Conservation (phyloP, 2,113 vertebrate species). For the Phylloscopus trochiloides region DNA sequence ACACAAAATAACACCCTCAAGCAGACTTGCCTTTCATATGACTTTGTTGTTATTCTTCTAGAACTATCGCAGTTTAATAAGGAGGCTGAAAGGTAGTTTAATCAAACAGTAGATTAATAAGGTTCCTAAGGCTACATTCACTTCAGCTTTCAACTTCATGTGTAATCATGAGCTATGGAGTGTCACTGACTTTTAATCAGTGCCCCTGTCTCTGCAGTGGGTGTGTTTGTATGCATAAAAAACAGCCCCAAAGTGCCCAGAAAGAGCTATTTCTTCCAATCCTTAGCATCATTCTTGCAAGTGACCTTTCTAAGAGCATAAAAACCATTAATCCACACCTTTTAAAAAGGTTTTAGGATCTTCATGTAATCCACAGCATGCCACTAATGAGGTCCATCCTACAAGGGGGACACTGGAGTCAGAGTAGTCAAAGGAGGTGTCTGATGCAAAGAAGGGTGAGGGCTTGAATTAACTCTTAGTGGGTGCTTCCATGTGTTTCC, state of each 20-base stretch:
- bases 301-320: background rate
- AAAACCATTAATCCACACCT: background rate
- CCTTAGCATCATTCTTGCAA: background rate
- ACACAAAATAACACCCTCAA: background rate
- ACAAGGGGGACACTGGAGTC: background rate
- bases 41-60: slow-evolving; percentile 8
- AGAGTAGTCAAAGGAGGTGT: background rate
- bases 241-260: background rate
- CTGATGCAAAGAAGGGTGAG: background rate
- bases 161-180: background rate
- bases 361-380: background rate
- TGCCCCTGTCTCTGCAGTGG: background rate
- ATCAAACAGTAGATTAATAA: slow-evolving; percentile 34
- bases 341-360: background rate
- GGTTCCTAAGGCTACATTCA: background rate
- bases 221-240: background rate
- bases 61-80: background rate
- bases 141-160: background rate
- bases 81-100: slow-evolving; percentile 30
- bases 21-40: background rate
- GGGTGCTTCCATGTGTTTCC: background rate
- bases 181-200: slow-evolving; percentile 10
- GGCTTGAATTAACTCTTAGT: background rate
- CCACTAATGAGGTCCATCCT: background rate
- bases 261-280: background rate